Conservation (phyloP, 2,113 vertebrate species). For the Marmota monax region DNA sequence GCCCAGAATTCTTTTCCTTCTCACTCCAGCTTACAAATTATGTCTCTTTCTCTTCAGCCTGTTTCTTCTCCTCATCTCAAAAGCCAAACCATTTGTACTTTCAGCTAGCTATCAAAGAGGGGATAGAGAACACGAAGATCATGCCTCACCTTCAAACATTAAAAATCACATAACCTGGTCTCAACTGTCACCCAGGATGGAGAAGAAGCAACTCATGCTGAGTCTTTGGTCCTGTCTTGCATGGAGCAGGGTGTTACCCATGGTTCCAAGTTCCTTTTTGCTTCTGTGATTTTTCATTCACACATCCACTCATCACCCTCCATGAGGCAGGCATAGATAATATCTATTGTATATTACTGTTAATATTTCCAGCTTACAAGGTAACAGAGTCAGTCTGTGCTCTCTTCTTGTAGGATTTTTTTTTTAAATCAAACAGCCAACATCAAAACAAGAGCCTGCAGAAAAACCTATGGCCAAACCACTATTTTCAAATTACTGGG, state of each 20-base stretch:
- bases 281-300: no score
- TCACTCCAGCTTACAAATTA: background rate
- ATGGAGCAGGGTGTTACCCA: background rate
- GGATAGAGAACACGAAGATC: background rate
- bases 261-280: background rate
- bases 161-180: background rate
- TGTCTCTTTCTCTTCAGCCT: background rate
- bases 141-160: background rate
- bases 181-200: background rate
- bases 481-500: conserved; percentile 7
- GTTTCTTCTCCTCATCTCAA: background rate
- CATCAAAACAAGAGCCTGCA: background rate
- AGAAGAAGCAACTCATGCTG: background rate
- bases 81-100: background rate
- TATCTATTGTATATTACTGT: background rate
- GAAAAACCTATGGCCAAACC: background rate
- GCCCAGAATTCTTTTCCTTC: background rate
- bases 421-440: background rate
- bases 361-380: background rate
- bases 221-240: background rate
- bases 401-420: background rate
- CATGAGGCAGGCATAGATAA: background rate
- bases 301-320: background rate
- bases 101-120: background rate
- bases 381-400: background rate